Percentiles rank a stretch among this genome's conserved stretches.
Evolutionary conservation across 2,888 invertebrate species (phyloP).

Genomic region (Protula sp.): DNA sequence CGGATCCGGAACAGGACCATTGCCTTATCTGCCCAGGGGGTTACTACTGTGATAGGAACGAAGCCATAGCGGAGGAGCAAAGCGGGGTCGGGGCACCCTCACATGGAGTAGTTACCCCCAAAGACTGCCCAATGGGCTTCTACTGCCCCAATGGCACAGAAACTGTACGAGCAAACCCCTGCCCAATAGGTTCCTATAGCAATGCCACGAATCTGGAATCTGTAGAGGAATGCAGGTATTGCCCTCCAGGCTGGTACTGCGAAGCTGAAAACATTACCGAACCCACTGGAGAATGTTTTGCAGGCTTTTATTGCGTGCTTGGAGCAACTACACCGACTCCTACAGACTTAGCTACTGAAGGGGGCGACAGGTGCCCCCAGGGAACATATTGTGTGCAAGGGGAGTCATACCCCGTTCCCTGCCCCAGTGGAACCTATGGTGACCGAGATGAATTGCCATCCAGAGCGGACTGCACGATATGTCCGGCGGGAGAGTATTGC

Average conservation of each 20-base stretch:
- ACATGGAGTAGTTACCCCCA: conserved; percentile 49
- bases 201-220: conserved; percentile 39
- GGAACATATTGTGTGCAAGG: conserved; percentile 44
- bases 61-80: conserved; percentile 44
- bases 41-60: conserved; percentile 45
- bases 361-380: conserved; percentile 40
- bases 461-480: conserved; percentile 39
- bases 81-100: conserved; percentile 41
- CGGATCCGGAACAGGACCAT: conserved; percentile 31
- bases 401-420: conserved; percentile 30
- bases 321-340: conserved; percentile 34
- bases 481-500: conserved; percentile 47
- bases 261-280: conserved; percentile 39
- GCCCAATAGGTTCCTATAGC: conserved; percentile 46
- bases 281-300: conserved; percentile 39
- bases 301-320: conserved; percentile 45
- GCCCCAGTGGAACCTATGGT: conserved; percentile 49
- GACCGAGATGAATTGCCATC: conserved; percentile 35
- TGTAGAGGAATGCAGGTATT: conserved; percentile 36
- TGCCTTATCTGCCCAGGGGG: conserved; percentile 43
- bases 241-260: conserved; percentile 44
- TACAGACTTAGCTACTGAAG: conserved; percentile 19
- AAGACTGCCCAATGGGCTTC: conserved; percentile 44
- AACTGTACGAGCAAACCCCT: conserved; percentile 38
- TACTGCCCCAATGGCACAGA: conserved; percentile 42